These are phyloP conservation scores for Eupithecia centaureata DNA, from an alignment of 2,888 invertebrate genomes.

Conservation along the genomic window DNA sequence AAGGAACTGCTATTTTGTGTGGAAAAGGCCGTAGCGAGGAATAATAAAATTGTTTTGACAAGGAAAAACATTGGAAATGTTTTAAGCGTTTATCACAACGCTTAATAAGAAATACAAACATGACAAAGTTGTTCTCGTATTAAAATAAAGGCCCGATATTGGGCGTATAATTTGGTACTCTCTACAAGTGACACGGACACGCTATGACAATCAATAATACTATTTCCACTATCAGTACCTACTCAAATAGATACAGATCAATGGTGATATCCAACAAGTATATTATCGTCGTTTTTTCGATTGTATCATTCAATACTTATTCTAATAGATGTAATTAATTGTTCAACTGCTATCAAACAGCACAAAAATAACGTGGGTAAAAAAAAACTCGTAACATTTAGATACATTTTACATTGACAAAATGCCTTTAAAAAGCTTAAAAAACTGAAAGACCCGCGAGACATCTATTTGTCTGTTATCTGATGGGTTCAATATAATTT, in stretches of 20 bases:
- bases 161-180: background rate
- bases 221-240: background rate
- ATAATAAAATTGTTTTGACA: background rate
- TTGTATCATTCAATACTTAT: background rate
- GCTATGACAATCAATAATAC: background rate
- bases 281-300: background rate
- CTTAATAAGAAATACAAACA: too few species aligned
- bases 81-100: background rate
- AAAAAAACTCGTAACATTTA: too few species aligned
- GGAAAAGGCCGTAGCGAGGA: background rate
- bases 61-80: background rate
- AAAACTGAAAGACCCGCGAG: too few species aligned
- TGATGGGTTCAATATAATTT: too few species aligned
- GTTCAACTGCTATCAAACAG: too few species aligned
- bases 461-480: too few species aligned
- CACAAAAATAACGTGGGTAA: too few species aligned
- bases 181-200: background rate
- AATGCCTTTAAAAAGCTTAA: too few species aligned
- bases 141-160: background rate
- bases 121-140: background rate
- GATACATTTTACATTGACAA: too few species aligned
- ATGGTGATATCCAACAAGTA: background rate
- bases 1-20: background rate
- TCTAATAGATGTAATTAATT: background rate
- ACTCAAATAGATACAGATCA: background rate